A percentile compares a stretch with the other conserved stretches of the same genome.
phyloP scores from a whole-genome alignment of 2,888 invertebrate species.

The Euphydryas editha region DNA sequence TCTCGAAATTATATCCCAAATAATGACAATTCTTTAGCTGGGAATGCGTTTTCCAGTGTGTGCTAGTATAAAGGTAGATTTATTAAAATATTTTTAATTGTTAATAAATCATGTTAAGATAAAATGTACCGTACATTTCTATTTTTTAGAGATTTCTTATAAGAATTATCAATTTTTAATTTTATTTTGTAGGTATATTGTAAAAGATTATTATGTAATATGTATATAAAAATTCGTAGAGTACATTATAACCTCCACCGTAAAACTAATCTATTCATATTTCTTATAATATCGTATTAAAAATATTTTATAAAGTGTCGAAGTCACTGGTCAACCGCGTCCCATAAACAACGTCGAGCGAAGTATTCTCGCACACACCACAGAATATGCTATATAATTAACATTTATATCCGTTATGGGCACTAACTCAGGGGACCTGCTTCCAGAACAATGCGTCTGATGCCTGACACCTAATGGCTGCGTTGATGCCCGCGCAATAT shows the following conservation, averaged over 20 bases:
- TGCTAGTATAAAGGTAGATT: background rate
- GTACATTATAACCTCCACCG: too few species aligned
- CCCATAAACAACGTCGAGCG: constrained; percentile 67
- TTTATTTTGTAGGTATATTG: too few species aligned
- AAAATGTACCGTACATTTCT: too few species aligned
- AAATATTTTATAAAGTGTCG: constrained; percentile 9
- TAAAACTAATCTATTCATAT: background rate
- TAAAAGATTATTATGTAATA: too few species aligned
- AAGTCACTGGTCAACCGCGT: constrained; percentile 50
- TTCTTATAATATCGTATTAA: constrained; percentile 4
- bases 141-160: too few species aligned
- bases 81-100: background rate
- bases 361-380: constrained; percentile 60
- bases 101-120: too few species aligned
- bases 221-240: too few species aligned
- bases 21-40: constrained; percentile 63
- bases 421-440: constrained; percentile 66
- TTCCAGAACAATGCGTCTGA: constrained; percentile 70
- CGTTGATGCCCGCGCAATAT: constrained; percentile 63
- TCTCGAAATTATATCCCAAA: constrained; percentile 70
- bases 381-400: constrained; percentile 74
- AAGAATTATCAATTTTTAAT: too few species aligned
- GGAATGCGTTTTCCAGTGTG: constrained; percentile 7
- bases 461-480: constrained; percentile 71
- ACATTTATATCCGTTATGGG: constrained; percentile 73